These are phyloP conservation scores for Callosobruchus maculatus DNA, from an alignment of 2,888 invertebrate genomes.

Conservation along the genomic window DNA sequence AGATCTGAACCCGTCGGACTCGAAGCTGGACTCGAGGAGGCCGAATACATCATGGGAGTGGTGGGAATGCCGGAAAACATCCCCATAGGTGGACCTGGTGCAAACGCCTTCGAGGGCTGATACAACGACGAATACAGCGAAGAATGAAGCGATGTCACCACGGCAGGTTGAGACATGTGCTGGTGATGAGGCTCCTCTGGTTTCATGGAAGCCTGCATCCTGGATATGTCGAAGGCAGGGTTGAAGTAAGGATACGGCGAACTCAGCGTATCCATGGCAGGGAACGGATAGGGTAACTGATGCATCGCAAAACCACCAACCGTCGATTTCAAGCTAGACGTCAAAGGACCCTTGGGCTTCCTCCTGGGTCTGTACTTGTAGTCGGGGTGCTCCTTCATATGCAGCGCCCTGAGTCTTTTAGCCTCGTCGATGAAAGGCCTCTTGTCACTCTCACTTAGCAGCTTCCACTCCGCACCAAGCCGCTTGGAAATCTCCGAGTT, in stretches of 20 bases:
- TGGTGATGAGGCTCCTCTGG: conserved; percentile 41
- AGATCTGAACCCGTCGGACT: conserved; percentile 46
- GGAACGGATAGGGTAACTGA: conserved; percentile 62
- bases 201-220: conserved; percentile 32
- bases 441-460: conserved; percentile 81
- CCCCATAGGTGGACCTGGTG: conserved; percentile 53
- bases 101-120: conserved; percentile 53
- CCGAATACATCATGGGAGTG: conserved; percentile 48
- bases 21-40: conserved; percentile 47
- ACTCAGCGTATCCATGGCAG: conserved; percentile 55
- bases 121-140: conserved; percentile 70
- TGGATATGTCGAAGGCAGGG: conserved; percentile 58
- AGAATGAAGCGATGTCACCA: conserved; percentile 48
- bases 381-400: conserved; percentile 90
- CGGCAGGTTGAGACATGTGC: conserved; percentile 22
- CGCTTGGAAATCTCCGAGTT: conserved; percentile 88
- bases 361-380: conserved; percentile 85
- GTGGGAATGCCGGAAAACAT: conserved; percentile 36
- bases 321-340: conserved; percentile 36
- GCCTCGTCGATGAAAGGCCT: conserved; percentile 94
- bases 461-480: conserved; percentile 91
- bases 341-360: conserved; percentile 73
- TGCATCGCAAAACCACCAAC: conserved; percentile 59
- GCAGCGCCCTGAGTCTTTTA: conserved; percentile 78
- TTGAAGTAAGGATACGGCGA: conserved; percentile 73